A percentile compares a stretch with the other conserved stretches of the same genome.
Conservation (phyloP, 92 coral and sea anemone genomes). For the Siderastrea radians region DNA sequence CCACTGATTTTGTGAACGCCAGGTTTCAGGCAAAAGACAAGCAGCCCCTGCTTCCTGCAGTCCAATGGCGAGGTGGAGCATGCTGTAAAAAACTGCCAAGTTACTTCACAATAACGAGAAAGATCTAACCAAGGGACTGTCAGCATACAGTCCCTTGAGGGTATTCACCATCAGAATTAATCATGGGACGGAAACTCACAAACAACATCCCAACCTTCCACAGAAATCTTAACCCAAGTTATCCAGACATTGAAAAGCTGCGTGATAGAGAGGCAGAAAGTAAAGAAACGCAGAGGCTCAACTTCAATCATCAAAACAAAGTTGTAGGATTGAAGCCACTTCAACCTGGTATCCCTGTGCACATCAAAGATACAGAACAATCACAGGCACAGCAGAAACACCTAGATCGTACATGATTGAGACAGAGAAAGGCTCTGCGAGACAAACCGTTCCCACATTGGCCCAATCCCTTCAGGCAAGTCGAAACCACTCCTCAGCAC, state of each 20-base stretch:
- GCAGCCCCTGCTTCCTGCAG: conserved; percentile 32
- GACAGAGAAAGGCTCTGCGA: background rate
- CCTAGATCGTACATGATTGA: too few relatives aligned
- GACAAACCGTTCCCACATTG: conserved; percentile 4
- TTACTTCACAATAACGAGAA: conserved; percentile 31
- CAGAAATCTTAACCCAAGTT: conserved; percentile 16
- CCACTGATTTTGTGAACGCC: conserved; percentile 38
- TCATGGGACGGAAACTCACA: conserved; percentile 39
- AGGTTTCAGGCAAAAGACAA: conserved; percentile 44
- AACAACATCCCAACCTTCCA: conserved; percentile 42
- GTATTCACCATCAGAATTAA: conserved; percentile 34
- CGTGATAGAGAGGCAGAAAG: conserved; percentile 31
- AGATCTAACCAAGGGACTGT: conserved; percentile 40
- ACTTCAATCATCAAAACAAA: conserved; percentile 32
- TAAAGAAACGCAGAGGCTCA: conserved; percentile 37
- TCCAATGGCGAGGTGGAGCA: conserved; percentile 56
- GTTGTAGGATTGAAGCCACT: conserved; percentile 20
- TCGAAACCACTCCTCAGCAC: background rate
- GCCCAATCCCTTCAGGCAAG: conserved; percentile 2
- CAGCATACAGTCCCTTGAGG: conserved; percentile 42
- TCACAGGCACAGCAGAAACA: background rate
- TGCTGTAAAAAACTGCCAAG: conserved; percentile 30
- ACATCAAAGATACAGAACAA: conserved; percentile 36
- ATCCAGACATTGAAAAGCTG: conserved; percentile 41
- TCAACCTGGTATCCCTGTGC: conserved; percentile 35